A percentile compares a stretch with the other conserved stretches of the same genome.
Conservation (phyloP, 64 coral and sea anemone genomes). For the Dendrophyllia cribrosa region DNA sequence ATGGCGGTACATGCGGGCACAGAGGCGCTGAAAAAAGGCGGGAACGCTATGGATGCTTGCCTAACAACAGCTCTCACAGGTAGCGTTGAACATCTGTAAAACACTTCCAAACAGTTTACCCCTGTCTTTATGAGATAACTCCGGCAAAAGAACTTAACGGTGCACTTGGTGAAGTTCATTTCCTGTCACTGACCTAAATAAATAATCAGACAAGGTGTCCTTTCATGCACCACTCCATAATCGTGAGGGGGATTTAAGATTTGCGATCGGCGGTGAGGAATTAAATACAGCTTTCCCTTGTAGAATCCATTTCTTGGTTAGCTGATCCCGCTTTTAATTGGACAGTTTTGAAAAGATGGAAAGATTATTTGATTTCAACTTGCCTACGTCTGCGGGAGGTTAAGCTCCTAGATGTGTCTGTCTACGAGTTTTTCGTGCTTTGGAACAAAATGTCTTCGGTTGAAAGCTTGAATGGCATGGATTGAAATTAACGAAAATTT, state of each 20-base stretch:
- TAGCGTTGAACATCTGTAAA: not conserved
- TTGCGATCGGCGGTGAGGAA: not conserved
- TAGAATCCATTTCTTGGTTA: not conserved
- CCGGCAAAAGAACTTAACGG: not conserved
- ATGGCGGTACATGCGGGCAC: conserved; percentile 82
- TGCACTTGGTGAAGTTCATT: not conserved
- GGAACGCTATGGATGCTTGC: conserved; percentile 94
- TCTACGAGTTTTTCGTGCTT: not conserved
- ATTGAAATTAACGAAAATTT: not conserved
- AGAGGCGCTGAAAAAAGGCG: conserved; percentile 86
- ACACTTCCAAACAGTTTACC: not conserved
- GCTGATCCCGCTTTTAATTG: not conserved
- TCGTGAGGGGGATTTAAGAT: not conserved
- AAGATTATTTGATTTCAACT: too few species aligned
- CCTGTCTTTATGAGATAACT: not conserved
- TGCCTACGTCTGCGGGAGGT: not conserved
- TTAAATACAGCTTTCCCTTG: not conserved
- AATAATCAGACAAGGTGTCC: not conserved
- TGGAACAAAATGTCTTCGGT: not conserved
- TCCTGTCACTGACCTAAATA: not conserved
- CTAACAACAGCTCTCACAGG: conserved; percentile 83
- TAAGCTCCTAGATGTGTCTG: not conserved
- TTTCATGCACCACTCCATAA: not conserved
- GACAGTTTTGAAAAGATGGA: not conserved
- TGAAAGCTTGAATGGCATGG: not conserved